Base-by-base conservation (phyloP, 2,113 vertebrate species). In the Grantiella picta region DNA sequence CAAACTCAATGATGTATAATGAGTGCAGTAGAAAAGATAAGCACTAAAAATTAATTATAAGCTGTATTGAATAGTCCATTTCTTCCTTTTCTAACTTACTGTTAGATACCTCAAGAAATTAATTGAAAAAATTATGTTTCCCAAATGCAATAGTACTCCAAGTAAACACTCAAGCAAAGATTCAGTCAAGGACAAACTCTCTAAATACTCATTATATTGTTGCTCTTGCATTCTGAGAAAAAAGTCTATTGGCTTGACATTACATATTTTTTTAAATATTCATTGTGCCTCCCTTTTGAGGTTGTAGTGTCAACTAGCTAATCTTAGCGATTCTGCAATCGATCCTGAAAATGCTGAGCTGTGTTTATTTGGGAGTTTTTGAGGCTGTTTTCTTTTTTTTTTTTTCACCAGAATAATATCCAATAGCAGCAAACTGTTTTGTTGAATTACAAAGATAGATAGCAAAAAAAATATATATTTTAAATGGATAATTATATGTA, bases 21-120 rank as follows among this genome's bases (percentile, higher is more conserved):
- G 59, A 92, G 45, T 63, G 25, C 8, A 79, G 24, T 68, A 64
- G 77, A 66, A 83, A 86, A 91, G 59, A 92, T 4, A n/a, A 87
- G 56, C 38, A 53, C 27, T 84, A 66, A 89, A 86, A 29, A 87
- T 77, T 87, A 94, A 92, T 86, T 92, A 82, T 40, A 85, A 44
- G 40, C 36, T 45, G 6, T 31, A 90, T 12, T 54, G 44, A 71
- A 33, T 23, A 89, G 71, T 49, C 31, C 18, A 40, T 44, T 38
- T 90, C 65, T 79, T 94, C 22, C 21, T 96, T 92, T 84, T 83
- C 57, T 73, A 71, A 33, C 31, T 57, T 71, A 44, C 20, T 89
- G 29, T 57, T 57, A 40, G 25, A 81, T 70, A 29, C 4, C 28
- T 60, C 49, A 79, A 72, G 27, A 86, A 85, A 75, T 45, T 57